These are phyloP conservation scores for Channallabes apus DNA, from an alignment of 2,797 vertebrate genomes.

Conservation along the genomic window DNA sequence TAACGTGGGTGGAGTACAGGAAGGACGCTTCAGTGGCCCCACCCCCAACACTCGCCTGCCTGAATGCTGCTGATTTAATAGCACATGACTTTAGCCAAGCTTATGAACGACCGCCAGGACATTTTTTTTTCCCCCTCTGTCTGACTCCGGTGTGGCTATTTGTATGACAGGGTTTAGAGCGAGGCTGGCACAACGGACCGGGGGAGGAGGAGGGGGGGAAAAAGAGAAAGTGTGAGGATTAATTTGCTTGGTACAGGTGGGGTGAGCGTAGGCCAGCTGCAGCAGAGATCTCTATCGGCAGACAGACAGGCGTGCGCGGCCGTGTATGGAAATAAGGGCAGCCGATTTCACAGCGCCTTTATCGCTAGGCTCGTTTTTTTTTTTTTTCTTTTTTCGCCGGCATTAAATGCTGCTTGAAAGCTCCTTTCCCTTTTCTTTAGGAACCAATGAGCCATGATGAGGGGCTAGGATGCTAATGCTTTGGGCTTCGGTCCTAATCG, in stretches of 20 bases:
- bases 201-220: not conserved
- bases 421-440: slow-evolving; percentile 21
- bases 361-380: slow-evolving; percentile 25
- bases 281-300: slow-evolving; percentile 48
- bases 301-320: slow-evolving; percentile 38
- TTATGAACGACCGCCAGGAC: slow-evolving; percentile 50
- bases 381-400: slow-evolving; percentile 1
- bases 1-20: slow-evolving; percentile 1
- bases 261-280: slow-evolving; percentile 51
- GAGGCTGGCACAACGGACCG: not conserved
- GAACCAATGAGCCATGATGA: not conserved
- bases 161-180: slow-evolving; percentile 45
- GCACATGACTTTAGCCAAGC: slow-evolving; percentile 37
- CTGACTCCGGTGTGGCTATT: slow-evolving; percentile 40
- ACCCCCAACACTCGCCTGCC: slow-evolving; percentile 14
- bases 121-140: slow-evolving; percentile 40
- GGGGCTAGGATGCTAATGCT: not conserved
- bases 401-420: slow-evolving; percentile 40
- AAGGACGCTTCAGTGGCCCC: slow-evolving; percentile 13
- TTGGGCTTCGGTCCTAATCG: not conserved
- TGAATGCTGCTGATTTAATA: slow-evolving; percentile 44
- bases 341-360: slow-evolving; percentile 34
- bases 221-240: slow-evolving; percentile 42
- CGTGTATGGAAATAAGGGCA: slow-evolving; percentile 53
- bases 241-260: slow-evolving; percentile 53